A percentile compares a stretch with the other conserved stretches of the same genome.
These are phyloP conservation scores for Montipora capitata DNA, from an alignment of 92 coral and sea anemone genomes.

Conservation along the genomic window DNA sequence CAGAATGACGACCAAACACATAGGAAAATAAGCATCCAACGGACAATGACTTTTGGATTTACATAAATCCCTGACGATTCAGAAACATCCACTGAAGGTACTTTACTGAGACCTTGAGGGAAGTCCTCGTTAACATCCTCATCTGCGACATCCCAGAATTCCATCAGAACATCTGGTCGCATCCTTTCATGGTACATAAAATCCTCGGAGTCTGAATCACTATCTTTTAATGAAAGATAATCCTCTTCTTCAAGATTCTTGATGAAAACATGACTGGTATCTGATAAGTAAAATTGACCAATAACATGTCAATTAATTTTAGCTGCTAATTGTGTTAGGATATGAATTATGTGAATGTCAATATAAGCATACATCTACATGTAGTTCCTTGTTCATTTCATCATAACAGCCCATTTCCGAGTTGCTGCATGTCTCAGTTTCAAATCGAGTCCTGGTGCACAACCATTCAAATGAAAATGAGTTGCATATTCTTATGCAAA, in stretches of 20 bases:
- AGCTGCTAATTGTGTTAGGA: not conserved
- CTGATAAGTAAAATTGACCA: conserved; percentile 1
- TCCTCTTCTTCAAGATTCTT: conserved; percentile 4
- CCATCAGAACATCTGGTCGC: conserved; percentile 12
- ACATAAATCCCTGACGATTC: not conserved
- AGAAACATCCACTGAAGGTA: not conserved
- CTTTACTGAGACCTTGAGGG: not conserved
- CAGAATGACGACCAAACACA: conserved; percentile 78
- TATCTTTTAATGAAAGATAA: not conserved
- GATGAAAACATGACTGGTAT: not conserved
- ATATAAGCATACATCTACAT: too few species aligned
- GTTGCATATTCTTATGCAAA: too few species aligned
- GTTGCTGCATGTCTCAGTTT: too few species aligned
- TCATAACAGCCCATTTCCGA: too few species aligned
- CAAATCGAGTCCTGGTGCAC: too few species aligned
- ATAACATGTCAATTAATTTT: not conserved
- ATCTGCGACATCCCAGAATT: not conserved
- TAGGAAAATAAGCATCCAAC: conserved; percentile 60
- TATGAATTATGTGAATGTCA: too few species aligned
- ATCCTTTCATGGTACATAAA: conserved; percentile 8
- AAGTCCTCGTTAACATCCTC: not conserved
- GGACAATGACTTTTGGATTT: not conserved
- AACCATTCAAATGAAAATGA: too few species aligned
- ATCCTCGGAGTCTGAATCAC: not conserved
- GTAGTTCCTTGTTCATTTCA: too few species aligned